Evolutionary conservation across 1,140 invertebrate species (phyloP).

Genomic region (Potamilus streckersoni): DNA sequence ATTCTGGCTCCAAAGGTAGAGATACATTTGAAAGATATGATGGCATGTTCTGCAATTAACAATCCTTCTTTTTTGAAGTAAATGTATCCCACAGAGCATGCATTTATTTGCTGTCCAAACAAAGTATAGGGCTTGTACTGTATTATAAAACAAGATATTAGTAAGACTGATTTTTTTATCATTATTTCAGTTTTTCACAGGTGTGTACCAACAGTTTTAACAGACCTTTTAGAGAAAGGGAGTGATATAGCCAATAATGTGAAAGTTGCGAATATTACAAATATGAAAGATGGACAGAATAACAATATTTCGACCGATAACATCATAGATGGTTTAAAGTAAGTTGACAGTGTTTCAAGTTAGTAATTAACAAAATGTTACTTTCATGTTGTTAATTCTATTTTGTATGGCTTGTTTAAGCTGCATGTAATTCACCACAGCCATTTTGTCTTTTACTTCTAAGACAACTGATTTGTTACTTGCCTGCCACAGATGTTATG

Average conservation of each 20-base stretch:
- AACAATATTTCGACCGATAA: constrained; percentile 15
- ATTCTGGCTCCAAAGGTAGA: too few species aligned
- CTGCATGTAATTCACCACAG: too few species aligned
- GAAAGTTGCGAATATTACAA: constrained; percentile 18
- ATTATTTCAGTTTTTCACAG: constrained; percentile 46
- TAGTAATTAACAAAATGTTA: not conserved
- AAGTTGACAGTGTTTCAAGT: constrained; percentile 10
- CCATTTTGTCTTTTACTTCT: too few species aligned
- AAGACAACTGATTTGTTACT: too few species aligned
- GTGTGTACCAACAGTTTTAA: constrained; percentile 46
- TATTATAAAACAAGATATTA: not conserved
- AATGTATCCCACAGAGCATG: too few species aligned
- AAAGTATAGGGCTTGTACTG: not conserved
- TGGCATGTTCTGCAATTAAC: too few species aligned
- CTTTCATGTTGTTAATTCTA: not conserved
- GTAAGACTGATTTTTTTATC: not conserved
- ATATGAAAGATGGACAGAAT: constrained; percentile 19
- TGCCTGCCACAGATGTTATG: too few species aligned
- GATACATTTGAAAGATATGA: too few species aligned
- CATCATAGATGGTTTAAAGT: constrained; percentile 29
- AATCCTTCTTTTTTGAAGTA: too few species aligned
- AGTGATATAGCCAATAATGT: constrained; percentile 27
- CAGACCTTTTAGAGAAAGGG: constrained; percentile 37
- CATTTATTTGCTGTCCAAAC: too few species aligned
- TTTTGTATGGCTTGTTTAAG: too few species aligned